Base-by-base conservation (phyloP, 1,140 invertebrate genomes). In the Plutomurus gul region DNA sequence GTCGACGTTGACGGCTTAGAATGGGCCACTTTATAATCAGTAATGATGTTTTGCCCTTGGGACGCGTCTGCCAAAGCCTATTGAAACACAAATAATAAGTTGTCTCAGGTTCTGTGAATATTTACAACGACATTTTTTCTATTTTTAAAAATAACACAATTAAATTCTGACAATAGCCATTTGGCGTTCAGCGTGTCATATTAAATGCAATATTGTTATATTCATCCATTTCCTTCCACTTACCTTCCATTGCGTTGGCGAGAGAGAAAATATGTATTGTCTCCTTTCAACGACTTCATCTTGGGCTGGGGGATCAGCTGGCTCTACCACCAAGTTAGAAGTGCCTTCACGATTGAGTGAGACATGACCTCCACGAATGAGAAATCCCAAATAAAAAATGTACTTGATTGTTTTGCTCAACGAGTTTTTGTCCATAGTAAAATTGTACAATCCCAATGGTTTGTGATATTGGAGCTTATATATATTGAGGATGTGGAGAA, bases 401-500 rank as follows among this genome's bases (percentile, higher is more conserved):
- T 78, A 60, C n/a, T 78, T 49, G 13, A 78, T 51, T 13, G 77
- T 78, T 43, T 65, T 74, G 2, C 71, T 18, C 33, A 74, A 60
- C 1, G 77, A 78, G 7, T 37, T 30, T 56, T 36, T 71, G 49
- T 78, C 77, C 20, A 74, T 16, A 0, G 25, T 37, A 22, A 78
- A 74, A 22, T 78, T 49, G 25, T 27, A 73, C 6, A 78, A 6
- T 4, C 56, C 56, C 30, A 65, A 33, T 11, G 56, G 27, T 18
- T 65, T 65, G 25, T 4, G 8, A 27, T 65, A 33, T n/a, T 65
- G 56, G 11, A 5, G 13, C 5, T 65, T 11, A n/a, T 65, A 65
- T n/a, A 65, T 33, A 25, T 78, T 70, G 10, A 82, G 49, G 18
- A 79, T 76, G 46, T 75, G 51, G 1, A 76, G 20, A 13, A 81